Conservation (phyloP, 1,140 invertebrate genomes). For the Penaeus indicus region DNA sequence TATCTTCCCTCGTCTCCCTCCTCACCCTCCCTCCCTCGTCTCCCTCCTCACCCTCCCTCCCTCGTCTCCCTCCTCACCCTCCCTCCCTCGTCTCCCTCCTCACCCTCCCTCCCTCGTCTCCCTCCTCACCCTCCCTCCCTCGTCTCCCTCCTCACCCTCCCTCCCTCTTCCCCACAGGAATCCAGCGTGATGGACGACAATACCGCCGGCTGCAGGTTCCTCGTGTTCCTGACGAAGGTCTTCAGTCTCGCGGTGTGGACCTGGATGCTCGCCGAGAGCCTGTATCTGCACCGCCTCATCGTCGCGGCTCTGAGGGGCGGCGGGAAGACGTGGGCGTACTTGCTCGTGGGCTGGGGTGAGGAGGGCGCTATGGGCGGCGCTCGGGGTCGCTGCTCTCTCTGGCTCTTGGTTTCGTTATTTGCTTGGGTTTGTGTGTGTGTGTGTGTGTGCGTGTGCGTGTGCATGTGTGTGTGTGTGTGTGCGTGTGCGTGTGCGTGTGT, state of each 20-base stretch:
- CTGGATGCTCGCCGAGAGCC: conserved; percentile 76
- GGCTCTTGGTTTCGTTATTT: no score
- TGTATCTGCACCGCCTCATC: conserved; percentile 75
- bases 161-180: no score
- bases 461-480: no score
- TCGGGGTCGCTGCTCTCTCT: no score
- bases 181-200: conserved; percentile 69
- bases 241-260: conserved; percentile 74
- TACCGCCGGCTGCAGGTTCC: conserved; percentile 71
- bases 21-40: background rate
- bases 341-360: conserved; percentile 59
- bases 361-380: background rate
- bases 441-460: no score
- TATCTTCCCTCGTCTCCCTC: background rate
- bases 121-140: background rate
- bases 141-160: background rate
- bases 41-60: background rate
- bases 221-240: conserved; percentile 73
- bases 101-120: background rate
- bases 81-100: background rate
- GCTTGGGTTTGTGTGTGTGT: no score
- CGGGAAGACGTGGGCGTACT: conserved; percentile 42
- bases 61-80: background rate
- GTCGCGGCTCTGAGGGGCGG: conserved; percentile 72
- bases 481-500: no score